Conservation (phyloP, 2,888 invertebrate species). For the Ophion obscuratus region DNA sequence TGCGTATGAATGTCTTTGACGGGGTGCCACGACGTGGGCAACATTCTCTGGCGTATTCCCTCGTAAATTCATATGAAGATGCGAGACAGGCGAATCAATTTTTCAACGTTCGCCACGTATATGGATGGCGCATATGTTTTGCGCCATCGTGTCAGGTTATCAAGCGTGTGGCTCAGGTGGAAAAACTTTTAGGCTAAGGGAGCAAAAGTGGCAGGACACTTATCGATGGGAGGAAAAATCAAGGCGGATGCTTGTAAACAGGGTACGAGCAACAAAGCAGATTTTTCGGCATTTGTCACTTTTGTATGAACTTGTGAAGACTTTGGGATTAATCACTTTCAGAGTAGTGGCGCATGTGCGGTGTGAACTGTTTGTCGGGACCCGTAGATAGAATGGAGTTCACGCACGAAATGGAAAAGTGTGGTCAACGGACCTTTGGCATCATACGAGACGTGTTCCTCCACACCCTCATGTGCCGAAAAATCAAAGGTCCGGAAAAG, state of each 20-base stretch:
- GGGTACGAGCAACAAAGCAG: too few relatives aligned
- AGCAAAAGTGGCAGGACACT: too few relatives aligned
- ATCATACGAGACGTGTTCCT: constrained; percentile 12
- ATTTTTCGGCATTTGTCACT: not conserved
- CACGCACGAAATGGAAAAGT: constrained; percentile 1
- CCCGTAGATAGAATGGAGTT: not conserved
- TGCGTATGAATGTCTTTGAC: not conserved
- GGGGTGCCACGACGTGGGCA: not conserved
- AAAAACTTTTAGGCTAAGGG: not conserved
- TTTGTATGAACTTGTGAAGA: not conserved
- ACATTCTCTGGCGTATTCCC: constrained; percentile 37
- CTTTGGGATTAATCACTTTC: not conserved
- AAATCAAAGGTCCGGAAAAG: constrained; percentile 74
- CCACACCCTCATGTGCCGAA: constrained; percentile 40
- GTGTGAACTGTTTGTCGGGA: constrained; percentile 4
- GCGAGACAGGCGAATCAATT: constrained; percentile 62
- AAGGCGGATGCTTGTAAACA: too few relatives aligned
- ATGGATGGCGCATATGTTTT: not conserved
- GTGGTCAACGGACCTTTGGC: constrained; percentile 28
- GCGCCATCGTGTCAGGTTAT: constrained; percentile 7
- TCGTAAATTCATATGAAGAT: constrained; percentile 26
- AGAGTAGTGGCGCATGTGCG: not conserved
- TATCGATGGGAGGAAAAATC: too few relatives aligned
- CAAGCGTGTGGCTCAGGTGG: not conserved
- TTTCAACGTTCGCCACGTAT: constrained; percentile 34